Evolutionary conservation across 2,797 vertebrate species (phyloP).

Genomic region (Ptychadena robeensis): DNA sequence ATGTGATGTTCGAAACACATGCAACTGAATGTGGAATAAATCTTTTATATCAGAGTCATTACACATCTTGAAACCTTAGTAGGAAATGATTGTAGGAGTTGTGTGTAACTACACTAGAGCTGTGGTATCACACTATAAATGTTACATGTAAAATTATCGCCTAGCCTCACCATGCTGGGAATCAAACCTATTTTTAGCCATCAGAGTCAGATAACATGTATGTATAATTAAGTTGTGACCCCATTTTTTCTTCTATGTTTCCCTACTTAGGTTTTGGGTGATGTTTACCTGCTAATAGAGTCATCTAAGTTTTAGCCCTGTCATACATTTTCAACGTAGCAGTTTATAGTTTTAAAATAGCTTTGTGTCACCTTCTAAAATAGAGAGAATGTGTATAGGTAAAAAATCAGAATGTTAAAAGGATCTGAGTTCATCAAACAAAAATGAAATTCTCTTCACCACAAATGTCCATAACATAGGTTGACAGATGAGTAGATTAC

Average conservation of each 20-base stretch:
- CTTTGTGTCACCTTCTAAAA: neutral
- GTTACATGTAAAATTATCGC: slow-evolving; percentile 73
- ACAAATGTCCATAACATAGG: too few species aligned
- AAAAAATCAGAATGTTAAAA: too few species aligned
- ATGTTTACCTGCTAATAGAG: slow-evolving; percentile 64
- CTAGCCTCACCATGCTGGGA: slow-evolving; percentile 72
- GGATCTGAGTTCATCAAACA: neutral
- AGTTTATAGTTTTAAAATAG: neutral
- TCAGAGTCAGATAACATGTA: slow-evolving; percentile 72
- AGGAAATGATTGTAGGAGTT: neutral
- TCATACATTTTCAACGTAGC: neutral
- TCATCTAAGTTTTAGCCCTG: slow-evolving; percentile 25
- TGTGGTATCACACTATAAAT: slow-evolving; percentile 71
- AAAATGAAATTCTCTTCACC: neutral
- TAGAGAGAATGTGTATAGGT: neutral
- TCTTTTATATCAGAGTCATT: neutral
- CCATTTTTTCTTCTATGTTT: slow-evolving; percentile 52
- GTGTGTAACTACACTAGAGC: slow-evolving; percentile 51
- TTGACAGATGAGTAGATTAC: too few species aligned
- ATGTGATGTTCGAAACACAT: neutral
- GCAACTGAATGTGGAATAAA: neutral
- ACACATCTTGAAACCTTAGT: neutral
- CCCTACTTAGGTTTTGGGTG: slow-evolving; percentile 63
- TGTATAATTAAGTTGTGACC: slow-evolving; percentile 12
- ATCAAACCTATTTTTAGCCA: slow-evolving; percentile 75